Percentiles rank a stretch among this genome's conserved stretches.
phyloP scores from a whole-genome alignment of 2,797 vertebrate species.

The Poecilia gillii region DNA sequence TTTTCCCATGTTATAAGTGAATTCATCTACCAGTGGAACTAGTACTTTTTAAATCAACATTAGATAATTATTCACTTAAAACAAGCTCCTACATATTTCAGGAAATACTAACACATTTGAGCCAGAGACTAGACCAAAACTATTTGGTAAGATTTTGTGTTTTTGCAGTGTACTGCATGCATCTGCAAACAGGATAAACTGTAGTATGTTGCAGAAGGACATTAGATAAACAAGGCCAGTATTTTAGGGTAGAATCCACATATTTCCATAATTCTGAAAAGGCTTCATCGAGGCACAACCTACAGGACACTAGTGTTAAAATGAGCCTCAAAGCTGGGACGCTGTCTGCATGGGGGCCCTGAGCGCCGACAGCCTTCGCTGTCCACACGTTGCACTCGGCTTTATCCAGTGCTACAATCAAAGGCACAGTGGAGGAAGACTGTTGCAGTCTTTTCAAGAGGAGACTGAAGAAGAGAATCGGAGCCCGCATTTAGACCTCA shows the following conservation, averaged over 20 bases:
- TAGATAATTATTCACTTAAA: too few relatives aligned
- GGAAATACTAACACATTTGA: too few relatives aligned
- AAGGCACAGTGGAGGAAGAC: slow-evolving; percentile 72
- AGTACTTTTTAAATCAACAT: too few relatives aligned
- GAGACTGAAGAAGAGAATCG: slow-evolving; percentile 11
- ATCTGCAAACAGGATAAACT: slow-evolving; percentile 47
- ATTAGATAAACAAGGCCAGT: slow-evolving; percentile 36
- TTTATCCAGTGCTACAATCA: slow-evolving; percentile 67
- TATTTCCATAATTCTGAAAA: slow-evolving; percentile 39
- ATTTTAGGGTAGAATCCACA: slow-evolving; percentile 28
- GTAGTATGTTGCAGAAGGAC: slow-evolving; percentile 55
- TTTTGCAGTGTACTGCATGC: slow-evolving; percentile 37
- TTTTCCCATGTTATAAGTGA: too few relatives aligned
- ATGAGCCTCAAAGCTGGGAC: slow-evolving; percentile 32
- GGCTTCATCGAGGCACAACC: slow-evolving; percentile 31
- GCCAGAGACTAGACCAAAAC: too few relatives aligned
- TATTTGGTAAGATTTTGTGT: too few relatives aligned
- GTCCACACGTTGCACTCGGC: slow-evolving; percentile 56
- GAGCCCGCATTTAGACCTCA: slow-evolving; percentile 73
- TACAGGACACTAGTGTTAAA: slow-evolving; percentile 34
- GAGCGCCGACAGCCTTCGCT: slow-evolving; percentile 46
- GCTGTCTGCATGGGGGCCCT: slow-evolving; percentile 50
- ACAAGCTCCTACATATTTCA: too few relatives aligned
- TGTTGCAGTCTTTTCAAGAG: slow-evolving; percentile 53
- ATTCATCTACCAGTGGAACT: too few relatives aligned